A percentile compares a stretch with the other conserved stretches of the same genome.
Evolutionary conservation across 1,140 invertebrate species (phyloP).

Genomic region (Bombus picipes): DNA sequence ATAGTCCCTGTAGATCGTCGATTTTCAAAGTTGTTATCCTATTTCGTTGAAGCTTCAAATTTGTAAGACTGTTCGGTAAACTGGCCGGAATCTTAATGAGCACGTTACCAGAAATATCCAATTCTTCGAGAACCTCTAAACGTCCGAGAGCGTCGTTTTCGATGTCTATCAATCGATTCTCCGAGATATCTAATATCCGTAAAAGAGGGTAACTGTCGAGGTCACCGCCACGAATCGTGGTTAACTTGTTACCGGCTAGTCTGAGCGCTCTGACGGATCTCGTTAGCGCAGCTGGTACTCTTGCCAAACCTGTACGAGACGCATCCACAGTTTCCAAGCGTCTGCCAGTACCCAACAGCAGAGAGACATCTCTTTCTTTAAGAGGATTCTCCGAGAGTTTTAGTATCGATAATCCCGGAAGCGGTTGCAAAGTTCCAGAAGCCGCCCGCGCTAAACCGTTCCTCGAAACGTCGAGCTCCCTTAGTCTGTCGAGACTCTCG

Average conservation of each 20-base stretch:
- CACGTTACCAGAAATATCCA: constrained; percentile 91
- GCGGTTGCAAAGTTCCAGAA: constrained; percentile 88
- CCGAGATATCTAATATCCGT: constrained; percentile 90
- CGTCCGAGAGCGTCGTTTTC: constrained; percentile 94
- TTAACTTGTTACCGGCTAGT: constrained; percentile 89
- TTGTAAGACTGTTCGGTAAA: constrained; percentile 85
- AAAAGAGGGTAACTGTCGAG: constrained; percentile 94
- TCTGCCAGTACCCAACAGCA: constrained; percentile 87
- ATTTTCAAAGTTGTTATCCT: constrained; percentile 85
- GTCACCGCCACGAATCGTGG: constrained; percentile 90
- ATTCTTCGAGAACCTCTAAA: constrained; percentile 89
- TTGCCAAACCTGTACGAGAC: constrained; percentile 89
- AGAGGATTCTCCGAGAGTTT: constrained; percentile 88
- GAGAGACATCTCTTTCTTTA: constrained; percentile 85
- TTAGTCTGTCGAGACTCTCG: constrained; percentile 86
- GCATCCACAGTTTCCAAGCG: constrained; percentile 91
- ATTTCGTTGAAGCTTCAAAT: constrained; percentile 87
- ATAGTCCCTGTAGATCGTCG: constrained; percentile 88
- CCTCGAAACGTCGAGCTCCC: constrained; percentile 91
- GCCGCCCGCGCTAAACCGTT: constrained; percentile 89
- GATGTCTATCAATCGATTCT: constrained; percentile 89
- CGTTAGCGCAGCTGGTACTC: constrained; percentile 92
- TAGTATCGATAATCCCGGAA: constrained; percentile 90
- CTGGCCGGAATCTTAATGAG: constrained; percentile 87
- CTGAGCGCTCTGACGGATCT: constrained; percentile 91